Evolutionary conservation across 2,797 vertebrate genomes (phyloP).

Genomic region (Pristis pectinata): DNA sequence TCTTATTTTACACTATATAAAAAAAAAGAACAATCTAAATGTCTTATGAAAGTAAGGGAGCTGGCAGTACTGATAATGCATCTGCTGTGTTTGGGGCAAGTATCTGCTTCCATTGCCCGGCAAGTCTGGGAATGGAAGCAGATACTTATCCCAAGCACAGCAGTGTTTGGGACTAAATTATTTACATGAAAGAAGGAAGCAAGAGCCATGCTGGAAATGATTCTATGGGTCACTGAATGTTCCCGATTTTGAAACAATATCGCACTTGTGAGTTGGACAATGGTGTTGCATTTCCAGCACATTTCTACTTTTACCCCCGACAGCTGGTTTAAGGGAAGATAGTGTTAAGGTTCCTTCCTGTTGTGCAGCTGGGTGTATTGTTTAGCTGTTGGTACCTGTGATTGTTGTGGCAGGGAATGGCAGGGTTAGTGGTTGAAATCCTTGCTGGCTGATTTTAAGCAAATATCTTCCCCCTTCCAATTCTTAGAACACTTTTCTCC

Average conservation of each 20-base stretch:
- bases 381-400: background rate
- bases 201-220: background rate
- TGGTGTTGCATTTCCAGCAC: background rate
- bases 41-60: background rate
- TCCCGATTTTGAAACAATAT: background rate
- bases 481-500: background rate
- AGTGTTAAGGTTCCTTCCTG: background rate
- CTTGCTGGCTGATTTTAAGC: background rate
- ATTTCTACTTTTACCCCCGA: background rate
- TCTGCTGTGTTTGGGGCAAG: background rate
- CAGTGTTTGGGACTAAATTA: no score
- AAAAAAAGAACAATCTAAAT: background rate
- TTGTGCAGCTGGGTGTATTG: background rate
- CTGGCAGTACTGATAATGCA: background rate
- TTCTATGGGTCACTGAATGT: background rate
- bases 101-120: background rate
- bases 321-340: background rate
- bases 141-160: no score
- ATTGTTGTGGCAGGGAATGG: background rate
- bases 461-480: background rate
- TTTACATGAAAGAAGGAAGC: background rate
- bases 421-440: background rate
- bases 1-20: background rate
- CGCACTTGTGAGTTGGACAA: background rate
- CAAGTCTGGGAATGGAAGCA: no score